Evolutionary conservation across 2,888 invertebrate species (phyloP).

Genomic region (Brachylomia viminalis): DNA sequence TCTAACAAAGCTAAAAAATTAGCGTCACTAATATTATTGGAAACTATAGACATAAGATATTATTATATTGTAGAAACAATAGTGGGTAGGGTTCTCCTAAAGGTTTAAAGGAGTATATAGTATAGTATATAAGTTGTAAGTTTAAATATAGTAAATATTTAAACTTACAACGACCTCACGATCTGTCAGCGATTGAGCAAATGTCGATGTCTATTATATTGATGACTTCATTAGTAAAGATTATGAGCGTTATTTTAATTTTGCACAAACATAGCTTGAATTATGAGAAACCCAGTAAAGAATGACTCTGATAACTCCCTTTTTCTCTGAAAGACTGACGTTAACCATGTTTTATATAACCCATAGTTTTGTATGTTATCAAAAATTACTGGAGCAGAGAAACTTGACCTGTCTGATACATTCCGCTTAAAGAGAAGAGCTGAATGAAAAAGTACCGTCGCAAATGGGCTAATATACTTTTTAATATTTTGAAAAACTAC

Average conservation of each 20-base stretch:
- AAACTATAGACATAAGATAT: background rate
- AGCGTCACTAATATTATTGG: background rate
- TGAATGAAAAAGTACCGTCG: no score
- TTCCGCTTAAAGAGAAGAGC: no score
- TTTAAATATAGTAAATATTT: slow-evolving; percentile 27
- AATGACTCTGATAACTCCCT: no score
- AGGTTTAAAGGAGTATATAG: slow-evolving; percentile 18
- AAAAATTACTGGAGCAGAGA: no score
- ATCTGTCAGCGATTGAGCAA: slow-evolving; percentile 5
- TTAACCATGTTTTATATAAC: no score
- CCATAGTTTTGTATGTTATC: no score
- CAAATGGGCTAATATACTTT: background rate
- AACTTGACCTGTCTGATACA: no score
- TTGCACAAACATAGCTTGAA: no score
- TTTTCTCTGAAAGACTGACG: no score
- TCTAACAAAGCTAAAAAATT: background rate
- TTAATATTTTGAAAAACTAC: background rate
- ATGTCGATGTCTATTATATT: background rate
- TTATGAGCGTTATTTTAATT: no score
- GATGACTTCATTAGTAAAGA: background rate
- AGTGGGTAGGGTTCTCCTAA: background rate
- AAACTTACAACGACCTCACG: slow-evolving; percentile 4
- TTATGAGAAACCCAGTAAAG: no score
- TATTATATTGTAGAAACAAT: background rate
- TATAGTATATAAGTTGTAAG: no score